These are phyloP conservation scores for Thymelicus lineola DNA, from an alignment of 2,888 invertebrate genomes.

Conservation along the genomic window DNA sequence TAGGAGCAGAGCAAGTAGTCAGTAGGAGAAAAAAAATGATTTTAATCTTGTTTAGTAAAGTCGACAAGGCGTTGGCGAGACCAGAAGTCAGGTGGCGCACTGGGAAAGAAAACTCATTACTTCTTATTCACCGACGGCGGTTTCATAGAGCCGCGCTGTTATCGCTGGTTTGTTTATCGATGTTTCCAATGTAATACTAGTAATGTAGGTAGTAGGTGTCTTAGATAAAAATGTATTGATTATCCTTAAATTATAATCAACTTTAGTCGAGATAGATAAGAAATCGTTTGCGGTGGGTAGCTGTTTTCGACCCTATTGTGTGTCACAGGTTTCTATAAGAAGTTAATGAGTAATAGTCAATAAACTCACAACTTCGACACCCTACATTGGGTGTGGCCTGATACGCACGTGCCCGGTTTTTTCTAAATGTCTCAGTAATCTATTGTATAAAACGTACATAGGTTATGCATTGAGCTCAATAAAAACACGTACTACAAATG, in stretches of 20 bases:
- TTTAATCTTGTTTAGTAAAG: slow-evolving; percentile 79
- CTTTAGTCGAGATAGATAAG: too few relatives aligned
- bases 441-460: too few relatives aligned
- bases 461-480: too few relatives aligned
- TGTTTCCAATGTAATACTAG: slow-evolving; percentile 36
- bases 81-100: slow-evolving; percentile 75
- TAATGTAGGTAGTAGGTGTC: not conserved
- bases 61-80: slow-evolving; percentile 64
- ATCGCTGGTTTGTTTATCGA: slow-evolving; percentile 53
- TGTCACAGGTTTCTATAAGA: too few relatives aligned
- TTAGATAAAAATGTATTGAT: not conserved
- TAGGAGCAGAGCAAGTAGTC: slow-evolving; percentile 52
- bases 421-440: too few relatives aligned
- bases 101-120: slow-evolving; percentile 82
- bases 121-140: slow-evolving; percentile 72
- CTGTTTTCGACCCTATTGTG: too few relatives aligned
- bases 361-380: too few relatives aligned
- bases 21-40: slow-evolving; percentile 63
- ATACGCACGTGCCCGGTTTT: too few relatives aligned
- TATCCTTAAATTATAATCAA: not conserved
- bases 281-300: too few relatives aligned
- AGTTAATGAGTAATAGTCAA: too few relatives aligned
- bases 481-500: not conserved
- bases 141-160: slow-evolving; percentile 55
- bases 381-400: too few relatives aligned